A percentile compares a stretch with the other conserved stretches of the same genome.
These are phyloP conservation scores for Aplidium turbinatum DNA, from an alignment of 23 tunicate genomes.

Conservation along the genomic window DNA sequence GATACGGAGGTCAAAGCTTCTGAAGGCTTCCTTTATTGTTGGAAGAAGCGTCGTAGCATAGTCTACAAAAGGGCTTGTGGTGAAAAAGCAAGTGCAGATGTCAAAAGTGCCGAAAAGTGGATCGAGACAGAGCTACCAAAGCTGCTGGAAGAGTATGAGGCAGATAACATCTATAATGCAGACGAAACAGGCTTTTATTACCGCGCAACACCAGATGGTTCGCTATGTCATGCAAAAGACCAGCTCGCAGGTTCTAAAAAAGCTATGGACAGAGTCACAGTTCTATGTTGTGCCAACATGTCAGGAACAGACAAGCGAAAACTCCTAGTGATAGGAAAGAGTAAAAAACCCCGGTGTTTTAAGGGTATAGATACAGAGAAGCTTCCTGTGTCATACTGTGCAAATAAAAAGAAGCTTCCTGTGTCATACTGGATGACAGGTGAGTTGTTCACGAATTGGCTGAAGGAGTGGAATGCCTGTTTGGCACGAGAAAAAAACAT, in stretches of 20 bases:
- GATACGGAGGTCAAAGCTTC: too few relatives aligned
- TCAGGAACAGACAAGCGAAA: slow-evolving; percentile 31
- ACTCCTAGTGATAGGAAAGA: slow-evolving; percentile 24
- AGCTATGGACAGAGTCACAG: slow-evolving; percentile 23
- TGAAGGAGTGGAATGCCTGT: slow-evolving; percentile 22
- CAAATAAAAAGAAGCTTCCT: slow-evolving; percentile 24
- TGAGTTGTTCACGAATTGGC: slow-evolving; percentile 29
- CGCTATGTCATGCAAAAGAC: too few relatives aligned
- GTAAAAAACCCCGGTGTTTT: slow-evolving; percentile 25
- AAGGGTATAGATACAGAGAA: too few relatives aligned
- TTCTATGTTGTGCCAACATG: slow-evolving; percentile 21
- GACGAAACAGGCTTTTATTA: slow-evolving; percentile 29
- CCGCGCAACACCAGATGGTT: slow-evolving; percentile 34
- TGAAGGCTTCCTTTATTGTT: too few relatives aligned
- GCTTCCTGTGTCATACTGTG: too few relatives aligned
- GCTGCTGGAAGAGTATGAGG: too few relatives aligned
- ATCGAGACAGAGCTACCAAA: too few relatives aligned
- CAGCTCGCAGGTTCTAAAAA: too few relatives aligned
- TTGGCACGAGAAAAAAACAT: slow-evolving; percentile 23
- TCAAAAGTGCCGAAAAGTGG: too few relatives aligned
- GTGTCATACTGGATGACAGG: slow-evolving; percentile 28
- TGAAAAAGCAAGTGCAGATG: too few relatives aligned
- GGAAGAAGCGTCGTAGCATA: too few relatives aligned
- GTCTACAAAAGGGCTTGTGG: too few relatives aligned
- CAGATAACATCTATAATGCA: slow-evolving; percentile 40